These are phyloP conservation scores for Hanleya hanleyi DNA, from an alignment of 2,888 invertebrate species.

Conservation along the genomic window DNA sequence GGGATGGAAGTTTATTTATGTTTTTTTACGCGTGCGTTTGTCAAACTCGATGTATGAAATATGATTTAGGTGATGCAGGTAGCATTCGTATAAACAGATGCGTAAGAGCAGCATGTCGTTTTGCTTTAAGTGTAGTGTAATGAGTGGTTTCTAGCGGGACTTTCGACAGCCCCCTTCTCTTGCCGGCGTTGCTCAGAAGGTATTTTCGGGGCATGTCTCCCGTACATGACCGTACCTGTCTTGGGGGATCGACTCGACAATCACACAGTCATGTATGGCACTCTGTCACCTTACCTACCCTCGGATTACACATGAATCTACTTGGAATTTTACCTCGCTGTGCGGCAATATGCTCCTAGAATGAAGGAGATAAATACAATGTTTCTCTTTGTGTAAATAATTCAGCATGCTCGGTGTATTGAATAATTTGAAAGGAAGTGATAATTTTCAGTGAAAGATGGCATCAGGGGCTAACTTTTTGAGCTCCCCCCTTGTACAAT, in stretches of 20 bases:
- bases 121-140: no score
- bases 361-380: background rate
- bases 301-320: no score
- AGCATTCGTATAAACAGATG: background rate
- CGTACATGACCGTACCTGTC: background rate
- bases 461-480: no score
- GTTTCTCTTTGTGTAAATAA: background rate
- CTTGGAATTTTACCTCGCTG: no score
- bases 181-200: background rate
- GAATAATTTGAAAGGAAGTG: background rate
- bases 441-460: no score
- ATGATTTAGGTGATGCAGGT: background rate
- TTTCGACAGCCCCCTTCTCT: background rate
- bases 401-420: background rate
- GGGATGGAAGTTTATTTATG: background rate
- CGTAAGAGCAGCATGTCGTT: background rate
- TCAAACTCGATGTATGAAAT: background rate
- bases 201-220: background rate
- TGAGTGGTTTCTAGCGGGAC: background rate
- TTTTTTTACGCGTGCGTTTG: background rate
- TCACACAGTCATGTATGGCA: no score
- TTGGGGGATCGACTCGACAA: no score
- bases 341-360: no score
- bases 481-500: no score
- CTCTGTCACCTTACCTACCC: no score